A percentile compares a stretch with the other conserved stretches of the same genome.
These are phyloP conservation scores for Dipodomys stephensi DNA, from an alignment of 2,113 vertebrate genomes.

Conservation along the genomic window DNA sequence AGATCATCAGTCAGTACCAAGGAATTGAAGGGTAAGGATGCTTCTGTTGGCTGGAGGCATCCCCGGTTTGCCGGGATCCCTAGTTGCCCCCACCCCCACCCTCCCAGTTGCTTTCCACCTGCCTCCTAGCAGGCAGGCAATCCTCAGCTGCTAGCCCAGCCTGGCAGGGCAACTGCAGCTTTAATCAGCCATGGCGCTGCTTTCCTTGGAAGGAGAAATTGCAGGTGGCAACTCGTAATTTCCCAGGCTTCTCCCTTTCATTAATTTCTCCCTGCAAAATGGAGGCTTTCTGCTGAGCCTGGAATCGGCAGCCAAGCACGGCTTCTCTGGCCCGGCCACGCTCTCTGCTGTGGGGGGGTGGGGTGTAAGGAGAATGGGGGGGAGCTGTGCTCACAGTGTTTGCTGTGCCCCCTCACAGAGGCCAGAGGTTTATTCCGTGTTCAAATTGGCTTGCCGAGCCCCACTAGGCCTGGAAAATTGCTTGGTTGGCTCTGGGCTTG, in stretches of 20 bases:
- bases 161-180: slow-evolving; percentile 61
- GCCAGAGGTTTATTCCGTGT: slow-evolving; percentile 36
- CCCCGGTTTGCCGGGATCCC: neutral
- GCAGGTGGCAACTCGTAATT: slow-evolving; percentile 80
- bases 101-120: slow-evolving; percentile 44
- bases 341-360: neutral
- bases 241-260: slow-evolving; percentile 82
- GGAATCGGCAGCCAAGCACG: slow-evolving; percentile 16
- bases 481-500: neutral
- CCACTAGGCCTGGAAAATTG: slow-evolving; percentile 38
- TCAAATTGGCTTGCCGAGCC: neutral
- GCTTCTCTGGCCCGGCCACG: neutral
- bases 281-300: slow-evolving; percentile 79
- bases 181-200: slow-evolving; percentile 54
- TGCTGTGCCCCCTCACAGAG: neutral
- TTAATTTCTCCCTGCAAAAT: slow-evolving; percentile 82
- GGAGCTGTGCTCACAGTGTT: neutral
- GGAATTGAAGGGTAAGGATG: neutral
- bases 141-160: slow-evolving; percentile 68
- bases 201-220: slow-evolving; percentile 75
- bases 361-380: neutral
- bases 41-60: neutral
- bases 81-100: neutral
- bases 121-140: slow-evolving; percentile 14
- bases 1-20: neutral